A percentile compares a stretch with the other conserved stretches of the same genome.
Evolutionary conservation across 2,888 invertebrate species (phyloP).

Genomic region (Argyresthia goedartella): DNA sequence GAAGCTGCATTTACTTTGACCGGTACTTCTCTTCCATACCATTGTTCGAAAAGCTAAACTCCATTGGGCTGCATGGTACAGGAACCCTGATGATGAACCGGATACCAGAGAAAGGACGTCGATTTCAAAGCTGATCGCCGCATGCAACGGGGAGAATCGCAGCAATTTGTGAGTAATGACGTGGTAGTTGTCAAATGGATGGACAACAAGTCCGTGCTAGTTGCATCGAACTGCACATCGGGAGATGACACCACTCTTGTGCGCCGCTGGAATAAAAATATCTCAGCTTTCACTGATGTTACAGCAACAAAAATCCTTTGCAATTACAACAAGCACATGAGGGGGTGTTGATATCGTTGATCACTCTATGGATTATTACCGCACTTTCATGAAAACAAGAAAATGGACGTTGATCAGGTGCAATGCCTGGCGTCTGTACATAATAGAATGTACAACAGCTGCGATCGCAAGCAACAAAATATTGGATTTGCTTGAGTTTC

Average conservation of each 20-base stretch:
- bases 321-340: constrained; percentile 15
- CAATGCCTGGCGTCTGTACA: constrained; percentile 20
- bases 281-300: not conserved
- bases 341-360: constrained; percentile 17
- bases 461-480: constrained; percentile 4
- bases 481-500: constrained; percentile 11
- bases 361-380: constrained; percentile 18
- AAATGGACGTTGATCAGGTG: constrained; percentile 23
- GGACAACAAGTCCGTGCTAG: too few species aligned
- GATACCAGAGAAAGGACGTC: too few species aligned
- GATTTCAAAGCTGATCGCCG: too few species aligned
- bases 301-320: constrained; percentile 6
- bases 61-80: too few species aligned
- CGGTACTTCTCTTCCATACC: too few species aligned
- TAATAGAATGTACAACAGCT: constrained; percentile 8
- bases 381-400: constrained; percentile 22
- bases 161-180: too few species aligned
- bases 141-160: too few species aligned
- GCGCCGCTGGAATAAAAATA: not conserved
- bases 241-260: not conserved
- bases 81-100: too few species aligned
- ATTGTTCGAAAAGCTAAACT: too few species aligned
- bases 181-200: too few species aligned
- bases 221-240: too few species aligned
- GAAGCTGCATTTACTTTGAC: too few species aligned